Percentiles rank a stretch among this genome's conserved stretches.
Conservation (phyloP, 2,888 invertebrate species). For the Bedellia somnulentella region DNA sequence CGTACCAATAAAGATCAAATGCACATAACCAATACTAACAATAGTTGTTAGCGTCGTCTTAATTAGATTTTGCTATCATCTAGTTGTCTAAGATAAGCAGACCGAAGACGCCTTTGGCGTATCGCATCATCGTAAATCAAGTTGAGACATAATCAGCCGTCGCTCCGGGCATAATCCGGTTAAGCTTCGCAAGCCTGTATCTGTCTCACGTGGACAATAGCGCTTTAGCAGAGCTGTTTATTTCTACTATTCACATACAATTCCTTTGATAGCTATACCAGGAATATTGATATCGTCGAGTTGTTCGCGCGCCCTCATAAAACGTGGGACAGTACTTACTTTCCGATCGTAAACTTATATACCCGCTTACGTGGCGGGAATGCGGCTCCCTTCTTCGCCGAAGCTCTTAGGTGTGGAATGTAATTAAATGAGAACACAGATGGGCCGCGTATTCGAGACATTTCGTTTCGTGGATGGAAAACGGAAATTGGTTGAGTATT, state of each 20-base stretch:
- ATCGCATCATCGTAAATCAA: constrained; percentile 56
- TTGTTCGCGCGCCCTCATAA: constrained; percentile 29
- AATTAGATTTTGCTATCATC: background rate
- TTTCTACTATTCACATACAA: constrained; percentile 14
- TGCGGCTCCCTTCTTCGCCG: constrained; percentile 15
- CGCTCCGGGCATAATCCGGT: constrained; percentile 41
- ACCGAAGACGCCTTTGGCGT: constrained; percentile 23
- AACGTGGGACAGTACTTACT: constrained; percentile 23
- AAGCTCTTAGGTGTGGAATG: constrained; percentile 10
- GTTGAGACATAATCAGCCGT: constrained; percentile 46
- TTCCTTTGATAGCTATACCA: constrained; percentile 18
- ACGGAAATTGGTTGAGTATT: constrained; percentile 6
- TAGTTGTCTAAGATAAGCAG: constrained; percentile 38
- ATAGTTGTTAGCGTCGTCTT: background rate
- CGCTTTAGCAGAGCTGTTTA: constrained; percentile 22
- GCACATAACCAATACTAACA: no score
- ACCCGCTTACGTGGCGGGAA: constrained; percentile 27
- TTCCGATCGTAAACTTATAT: constrained; percentile 28
- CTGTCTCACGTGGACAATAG: constrained; percentile 43
- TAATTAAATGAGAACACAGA: constrained; percentile 7
- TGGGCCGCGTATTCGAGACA: constrained; percentile 1
- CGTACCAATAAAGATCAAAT: no score
- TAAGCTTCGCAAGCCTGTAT: constrained; percentile 46
- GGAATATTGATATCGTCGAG: constrained; percentile 21
- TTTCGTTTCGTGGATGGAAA: constrained; percentile 4